Conservation (phyloP, 2,888 invertebrate genomes). For the Osmoderma eremita region DNA sequence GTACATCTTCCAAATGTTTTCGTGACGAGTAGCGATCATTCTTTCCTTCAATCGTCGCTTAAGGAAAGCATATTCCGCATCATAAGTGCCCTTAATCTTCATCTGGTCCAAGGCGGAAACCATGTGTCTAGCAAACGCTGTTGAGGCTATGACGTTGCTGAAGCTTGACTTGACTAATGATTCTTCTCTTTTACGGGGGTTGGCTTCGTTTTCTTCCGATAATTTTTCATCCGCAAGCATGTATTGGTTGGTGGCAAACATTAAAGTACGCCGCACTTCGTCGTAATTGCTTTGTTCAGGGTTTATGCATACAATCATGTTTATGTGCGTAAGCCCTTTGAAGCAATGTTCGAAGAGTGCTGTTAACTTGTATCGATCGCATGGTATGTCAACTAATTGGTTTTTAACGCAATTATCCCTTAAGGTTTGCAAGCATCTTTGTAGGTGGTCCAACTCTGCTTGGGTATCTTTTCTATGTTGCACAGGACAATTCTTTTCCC, state of each 20-base stretch:
- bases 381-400: too few species aligned
- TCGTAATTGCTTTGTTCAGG: not conserved
- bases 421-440: slow-evolving; percentile 1
- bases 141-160: slow-evolving; percentile 1
- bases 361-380: not conserved
- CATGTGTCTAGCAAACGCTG: not conserved
- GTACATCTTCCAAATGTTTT: too few species aligned
- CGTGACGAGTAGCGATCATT: too few species aligned
- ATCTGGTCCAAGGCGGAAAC: not conserved
- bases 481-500: not conserved
- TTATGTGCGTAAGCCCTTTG: not conserved
- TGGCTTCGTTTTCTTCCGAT: not conserved
- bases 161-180: not conserved
- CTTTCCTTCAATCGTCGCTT: not conserved
- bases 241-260: not conserved
- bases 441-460: not conserved
- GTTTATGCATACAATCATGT: slow-evolving; percentile 10
- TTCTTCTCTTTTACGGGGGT: not conserved
- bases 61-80: too few species aligned
- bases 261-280: not conserved
- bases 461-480: not conserved
- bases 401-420: not conserved
- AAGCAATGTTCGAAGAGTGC: not conserved
- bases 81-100: too few species aligned
- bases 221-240: not conserved